Evolutionary conservation across 2,113 vertebrate genomes (phyloP), one percentile per base, ranked within the genome.

Genomic region (Limnothrissa miodon): DNA sequence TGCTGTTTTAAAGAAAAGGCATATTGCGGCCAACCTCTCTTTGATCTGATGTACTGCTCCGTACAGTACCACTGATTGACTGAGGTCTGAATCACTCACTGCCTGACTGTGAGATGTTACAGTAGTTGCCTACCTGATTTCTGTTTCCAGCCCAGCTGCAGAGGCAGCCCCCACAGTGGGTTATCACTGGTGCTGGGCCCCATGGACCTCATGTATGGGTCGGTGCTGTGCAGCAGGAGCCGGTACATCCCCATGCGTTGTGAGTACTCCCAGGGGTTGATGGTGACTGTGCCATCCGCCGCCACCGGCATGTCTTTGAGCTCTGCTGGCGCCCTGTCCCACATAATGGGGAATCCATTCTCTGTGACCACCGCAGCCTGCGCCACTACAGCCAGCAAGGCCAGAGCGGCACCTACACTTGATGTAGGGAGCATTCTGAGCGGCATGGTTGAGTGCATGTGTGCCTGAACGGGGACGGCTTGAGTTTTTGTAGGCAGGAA

Each of bases 81-180:
- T 62, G 59, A 66, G 0, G 1, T 66, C 59, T 2, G n/a, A n/a
- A n/a, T n/a, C n/a, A n/a, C 59, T 29, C n/a, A 29, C 25, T 66
- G n/a, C 29, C n/a, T 33, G 25, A 66, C 2, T 53, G 4, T 2
- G 10, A 29, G 25, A 9, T 29, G 10, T 11, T 70, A 4, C 21
- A 5, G 8, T 93, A n/a, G n/a, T n/a, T n/a, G n/a, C n/a, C n/a
- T n/a, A 97, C 96, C 96, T 95, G 97, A 94, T 11, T 0, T 86
- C 15, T 89, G 92, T 85, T 97, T 96, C 97, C 97, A 99, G n/a
- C 91, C 95, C 1, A 96, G 88, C 87, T 97, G 96, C 86, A 97
- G 1, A 0, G 96, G 90, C 74, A 98, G 90, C 10, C 96, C 96
- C 97, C 96, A 98, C 0, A 99, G 25, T 4, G 95, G 83, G 86